A percentile compares a stretch with the other conserved stretches of the same genome.
These are phyloP conservation scores for Macroglossus sobrinus DNA, from an alignment of 2,113 vertebrate genomes.

Conservation along the genomic window DNA sequence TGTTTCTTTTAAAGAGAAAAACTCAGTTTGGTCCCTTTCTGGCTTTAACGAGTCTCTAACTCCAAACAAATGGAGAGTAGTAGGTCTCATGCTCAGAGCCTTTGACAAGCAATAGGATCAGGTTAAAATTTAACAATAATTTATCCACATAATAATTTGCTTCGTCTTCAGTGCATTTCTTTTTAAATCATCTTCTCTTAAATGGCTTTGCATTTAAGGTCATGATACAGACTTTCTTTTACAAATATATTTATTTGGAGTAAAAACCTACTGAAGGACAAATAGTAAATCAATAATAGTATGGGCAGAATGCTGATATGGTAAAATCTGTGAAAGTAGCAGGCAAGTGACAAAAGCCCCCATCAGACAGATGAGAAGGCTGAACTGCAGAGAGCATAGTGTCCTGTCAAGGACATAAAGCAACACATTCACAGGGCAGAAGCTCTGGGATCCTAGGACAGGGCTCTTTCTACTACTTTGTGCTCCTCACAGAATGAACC, in stretches of 20 bases:
- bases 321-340: not conserved
- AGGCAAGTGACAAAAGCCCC: not conserved
- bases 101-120: not conserved
- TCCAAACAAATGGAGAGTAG: not conserved
- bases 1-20: not conserved
- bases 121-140: not conserved
- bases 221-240: not conserved
- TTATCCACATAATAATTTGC: not conserved
- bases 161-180: not conserved
- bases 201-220: not conserved
- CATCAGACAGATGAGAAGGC: not conserved
- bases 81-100: not conserved
- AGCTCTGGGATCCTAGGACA: not conserved
- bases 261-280: slow-evolving; percentile 10
- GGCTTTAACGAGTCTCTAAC: not conserved
- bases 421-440: accelerated
- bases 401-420: not conserved
- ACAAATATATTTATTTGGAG: not conserved
- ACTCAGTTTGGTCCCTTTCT: not conserved
- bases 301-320: not conserved
- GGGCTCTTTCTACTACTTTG: not conserved
- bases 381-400: not conserved
- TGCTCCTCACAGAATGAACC: not conserved
- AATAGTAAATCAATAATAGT: not conserved
- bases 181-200: not conserved